Conservation (phyloP, 1,140 invertebrate genomes). For the Brachionus manjavacas region DNA sequence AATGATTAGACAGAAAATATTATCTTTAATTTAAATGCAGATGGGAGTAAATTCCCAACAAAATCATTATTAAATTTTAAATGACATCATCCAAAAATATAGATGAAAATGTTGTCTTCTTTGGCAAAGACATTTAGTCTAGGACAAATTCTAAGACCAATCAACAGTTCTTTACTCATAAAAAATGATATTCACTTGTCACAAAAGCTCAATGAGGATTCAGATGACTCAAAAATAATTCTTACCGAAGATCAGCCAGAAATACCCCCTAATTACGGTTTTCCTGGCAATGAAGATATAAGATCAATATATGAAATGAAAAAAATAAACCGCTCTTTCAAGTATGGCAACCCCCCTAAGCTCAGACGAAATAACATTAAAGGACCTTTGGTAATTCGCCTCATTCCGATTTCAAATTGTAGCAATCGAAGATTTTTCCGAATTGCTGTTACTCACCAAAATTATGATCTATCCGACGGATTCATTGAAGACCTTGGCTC, state of each 20-base stretch:
- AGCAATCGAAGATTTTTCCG: constrained; percentile 30
- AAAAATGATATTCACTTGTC: neutral
- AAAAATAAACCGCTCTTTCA: constrained; percentile 38
- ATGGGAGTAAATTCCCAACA: neutral
- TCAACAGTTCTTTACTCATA: neutral
- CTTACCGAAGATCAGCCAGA: neutral
- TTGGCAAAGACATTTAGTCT: neutral
- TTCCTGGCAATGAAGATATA: constrained; percentile 26
- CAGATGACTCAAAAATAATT: constrained; percentile 1
- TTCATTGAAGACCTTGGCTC: constrained; percentile 37
- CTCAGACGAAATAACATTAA: neutral
- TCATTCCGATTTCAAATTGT: constrained; percentile 29
- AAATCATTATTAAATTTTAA: no score
- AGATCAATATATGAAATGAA: constrained; percentile 17
- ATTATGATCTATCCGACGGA: neutral
- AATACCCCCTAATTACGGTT: constrained; percentile 33
- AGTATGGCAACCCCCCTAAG: constrained; percentile 19
- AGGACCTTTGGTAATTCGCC: constrained; percentile 14
- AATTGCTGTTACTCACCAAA: constrained; percentile 13
- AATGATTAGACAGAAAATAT: neutral
- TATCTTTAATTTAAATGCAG: neutral
- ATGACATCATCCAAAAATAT: no score
- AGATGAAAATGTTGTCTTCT: neutral
- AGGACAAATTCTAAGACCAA: neutral
- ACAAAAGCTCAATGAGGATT: neutral